Base-by-base conservation (phyloP, 2,113 vertebrate species). In the Xyrauchen texanus region DNA sequence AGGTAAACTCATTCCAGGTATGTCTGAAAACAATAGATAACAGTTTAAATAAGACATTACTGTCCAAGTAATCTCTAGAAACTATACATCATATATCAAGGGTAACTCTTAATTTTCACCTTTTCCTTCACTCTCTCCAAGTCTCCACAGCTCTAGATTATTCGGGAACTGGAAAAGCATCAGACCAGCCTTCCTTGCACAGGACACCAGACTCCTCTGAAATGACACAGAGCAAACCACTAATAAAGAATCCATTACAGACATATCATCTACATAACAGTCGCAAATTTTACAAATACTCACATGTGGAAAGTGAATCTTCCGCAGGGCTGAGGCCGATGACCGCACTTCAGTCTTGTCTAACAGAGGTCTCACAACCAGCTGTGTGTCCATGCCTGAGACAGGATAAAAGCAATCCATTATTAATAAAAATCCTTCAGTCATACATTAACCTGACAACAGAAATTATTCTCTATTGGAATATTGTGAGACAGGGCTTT, bases 121-220 rank as follows among this genome's bases (percentile, higher is more conserved):
- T 0, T 92, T 89, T 58, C 89, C 90, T 0, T 92, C 86, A 0
- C 94, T 95, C 73, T 95, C 94, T 10, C 97, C 97, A 0, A 99
- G 92, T 42, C 91, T 92, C 98, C 98, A 99, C 57, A 99, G 91
- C 88, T 99, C 96, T 71, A 99, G 86, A 73, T 95, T 93, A 85
- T 90, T 93, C 8, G 95, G 91, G 84, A 97, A 97, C 91, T 97
- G 97, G 92, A 99, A 98, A 21, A 99, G 95, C 79, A 99, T 92
- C 68, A 97, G 90, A 11, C 94, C 92, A 0, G 88, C 91, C 82
- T 94, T 95, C 88, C 92, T 94, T 5, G 95, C 96, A 49, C 96
- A 99, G n/a, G 92, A 94, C 68, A 98, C 93, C 3, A 99, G 91
- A 70, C 89, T 87, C 55, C 93, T 92, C 97, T 99, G 53, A 44